Base-by-base conservation (phyloP, 2,797 vertebrate genomes). In the Sebastes kiyomatsui region DNA sequence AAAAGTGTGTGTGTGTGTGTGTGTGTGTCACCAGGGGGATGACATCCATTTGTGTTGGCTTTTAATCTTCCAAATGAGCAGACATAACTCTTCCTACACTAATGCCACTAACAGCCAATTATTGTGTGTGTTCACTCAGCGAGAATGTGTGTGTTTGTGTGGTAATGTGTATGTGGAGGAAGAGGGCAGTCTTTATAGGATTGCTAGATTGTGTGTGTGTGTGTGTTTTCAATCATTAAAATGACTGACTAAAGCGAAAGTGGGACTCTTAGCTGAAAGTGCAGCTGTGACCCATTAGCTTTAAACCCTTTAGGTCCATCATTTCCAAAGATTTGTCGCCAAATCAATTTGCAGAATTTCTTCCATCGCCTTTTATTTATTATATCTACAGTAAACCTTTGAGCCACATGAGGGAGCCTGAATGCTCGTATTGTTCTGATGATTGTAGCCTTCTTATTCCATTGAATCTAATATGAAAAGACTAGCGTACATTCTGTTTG, bases 1-100 rank as follows among this genome's bases (percentile, higher is more conserved):
- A 68, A 62, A 33, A 23, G 42, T 27, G 35, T 55, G 76, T 52
- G 61, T 62, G 75, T 79, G 70, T 76, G 82, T 59, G 69, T 49
- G 70, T 70, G 75, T 33, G 75, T 67, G 46, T 71, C 64, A 76
- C 67, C 16, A 42, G 85, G 80, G 76, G 72, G 61, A 69, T 77
- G 70, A 60, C 74, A 73, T 85, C 85, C 80, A 86, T 87, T 88
- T 87, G 69, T 56, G 60, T 61, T 52, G 68, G 68, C 89, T 79
- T 84, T 88, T 88, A 91, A 88, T 91, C 86, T 86, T 76, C 80
- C 25, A 76, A 90, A 84, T 72, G 76, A 84, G 81, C 62, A 83
- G 67, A 77, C 42, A 75, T 84, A 86, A 84, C 77, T 85, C 84
- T 42, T 61, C 42, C 62, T 58, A 54, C 86, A 60, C 72, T 77